A percentile compares a stretch with the other conserved stretches of the same genome.
Conservation (phyloP, 2,113 vertebrate species). For the Tyto alba region DNA sequence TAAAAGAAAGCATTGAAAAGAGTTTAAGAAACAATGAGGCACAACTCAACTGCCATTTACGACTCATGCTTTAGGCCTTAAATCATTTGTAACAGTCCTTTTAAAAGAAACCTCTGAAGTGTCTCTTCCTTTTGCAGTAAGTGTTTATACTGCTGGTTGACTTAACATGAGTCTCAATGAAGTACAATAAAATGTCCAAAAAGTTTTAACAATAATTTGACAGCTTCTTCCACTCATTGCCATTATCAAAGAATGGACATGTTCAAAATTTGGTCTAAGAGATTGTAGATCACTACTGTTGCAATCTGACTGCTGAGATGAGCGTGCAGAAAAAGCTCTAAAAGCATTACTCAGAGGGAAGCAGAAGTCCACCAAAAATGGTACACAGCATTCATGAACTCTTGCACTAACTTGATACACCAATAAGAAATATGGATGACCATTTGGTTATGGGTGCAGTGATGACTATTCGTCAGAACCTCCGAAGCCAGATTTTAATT, state of each 20-base stretch:
- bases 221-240: background rate
- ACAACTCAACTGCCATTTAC: slow-evolving; percentile 73
- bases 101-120: slow-evolving; percentile 61
- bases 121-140: slow-evolving; percentile 21
- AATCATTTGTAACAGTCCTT: slow-evolving; percentile 72
- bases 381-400: background rate
- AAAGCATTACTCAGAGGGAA: background rate
- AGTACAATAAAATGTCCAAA: background rate
- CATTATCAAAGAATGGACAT: background rate
- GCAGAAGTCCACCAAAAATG: background rate
- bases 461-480: background rate
- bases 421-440: background rate
- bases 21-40: slow-evolving; percentile 75
- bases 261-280: background rate
- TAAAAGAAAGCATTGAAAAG: slow-evolving; percentile 70
- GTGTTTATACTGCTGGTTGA: background rate
- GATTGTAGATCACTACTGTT: background rate
- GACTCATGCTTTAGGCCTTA: slow-evolving; percentile 81
- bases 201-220: background rate
- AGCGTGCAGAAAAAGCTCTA: background rate
- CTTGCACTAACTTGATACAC: background rate
- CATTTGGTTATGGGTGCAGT: background rate
- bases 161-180: background rate
- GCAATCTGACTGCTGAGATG: background rate
- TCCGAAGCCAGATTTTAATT: background rate